Evolutionary conservation across 2,113 vertebrate species (phyloP), one percentile per base, ranked within the genome.

Genomic region (Peromyscus californicus): DNA sequence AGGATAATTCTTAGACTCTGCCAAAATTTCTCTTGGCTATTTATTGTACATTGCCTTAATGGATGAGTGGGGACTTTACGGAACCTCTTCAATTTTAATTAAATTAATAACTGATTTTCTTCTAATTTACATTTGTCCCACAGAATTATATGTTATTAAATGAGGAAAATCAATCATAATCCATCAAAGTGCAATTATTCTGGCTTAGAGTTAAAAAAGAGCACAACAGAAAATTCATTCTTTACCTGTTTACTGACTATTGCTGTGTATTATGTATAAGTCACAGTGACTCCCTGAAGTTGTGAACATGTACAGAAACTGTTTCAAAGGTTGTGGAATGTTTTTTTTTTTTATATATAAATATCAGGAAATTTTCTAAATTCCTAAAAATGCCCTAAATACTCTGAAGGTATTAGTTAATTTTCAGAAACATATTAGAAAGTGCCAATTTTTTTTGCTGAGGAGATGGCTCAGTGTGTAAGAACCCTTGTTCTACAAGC

Each of bases 101-200:
- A 36, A 19, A 84, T 61, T 48, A 91, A 92, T 74, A 96, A 90
- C 11, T 69, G 17, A 54, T 69, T 96, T 86, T 57, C 80, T 91
- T 82, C 39, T 84, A 54, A 63, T 75, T 69, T 7, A 29, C 70
- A 57, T 95, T 95, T 91, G 63, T 67, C 17, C 26, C 22, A 16
- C 86, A 63, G 82, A 91, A 67, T 94, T 45, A 36, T 93, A 89
- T 51, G 42, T 31, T 92, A 85, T 94, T 86, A 92, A 75, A 67
- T 94, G 70, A 84, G 31, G 36, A 96, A 97, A 92, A 82, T 79
- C 57, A 93, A 39, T 84, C 57, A 85, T 75, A 31, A 93, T 86
- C 16, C 89, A 90, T 24, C 21, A 91, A 93, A 91, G 21, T 92
- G 29, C 13, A 86, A 7, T 61, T 92, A 54, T 59, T 96, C 3